Conservation (phyloP, 2,797 vertebrate species). For the Loriculus beryllinus region DNA sequence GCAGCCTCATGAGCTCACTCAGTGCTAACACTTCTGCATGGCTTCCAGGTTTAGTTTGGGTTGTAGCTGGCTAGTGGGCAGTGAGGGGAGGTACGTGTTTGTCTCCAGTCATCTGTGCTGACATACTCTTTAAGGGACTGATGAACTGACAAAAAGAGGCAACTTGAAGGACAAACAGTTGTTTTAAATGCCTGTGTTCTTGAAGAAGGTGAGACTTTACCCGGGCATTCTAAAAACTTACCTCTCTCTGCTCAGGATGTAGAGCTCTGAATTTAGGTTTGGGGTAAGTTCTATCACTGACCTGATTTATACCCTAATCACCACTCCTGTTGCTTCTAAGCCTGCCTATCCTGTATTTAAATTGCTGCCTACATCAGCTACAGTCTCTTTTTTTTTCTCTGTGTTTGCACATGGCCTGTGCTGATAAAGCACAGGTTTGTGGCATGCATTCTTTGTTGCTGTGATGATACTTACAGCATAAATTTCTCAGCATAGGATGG, state of each 20-base stretch:
- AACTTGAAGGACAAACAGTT: background rate
- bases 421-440: background rate
- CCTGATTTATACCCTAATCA: background rate
- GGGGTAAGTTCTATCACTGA: background rate
- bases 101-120: background rate
- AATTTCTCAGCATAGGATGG: background rate
- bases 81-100: background rate
- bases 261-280: background rate
- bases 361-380: background rate
- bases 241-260: background rate
- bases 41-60: background rate
- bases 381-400: background rate
- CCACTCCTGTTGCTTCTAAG: background rate
- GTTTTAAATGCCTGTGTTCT: background rate
- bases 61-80: background rate
- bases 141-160: background rate
- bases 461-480: rapidly evolving
- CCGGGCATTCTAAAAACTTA: background rate
- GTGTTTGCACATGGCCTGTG: background rate
- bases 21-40: background rate
- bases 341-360: background rate
- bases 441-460: background rate
- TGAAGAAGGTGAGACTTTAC: background rate
- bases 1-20: rapidly evolving
- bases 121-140: background rate